Conservation (phyloP, 2,888 invertebrate species). For the Drosophila sordidapex region DNA sequence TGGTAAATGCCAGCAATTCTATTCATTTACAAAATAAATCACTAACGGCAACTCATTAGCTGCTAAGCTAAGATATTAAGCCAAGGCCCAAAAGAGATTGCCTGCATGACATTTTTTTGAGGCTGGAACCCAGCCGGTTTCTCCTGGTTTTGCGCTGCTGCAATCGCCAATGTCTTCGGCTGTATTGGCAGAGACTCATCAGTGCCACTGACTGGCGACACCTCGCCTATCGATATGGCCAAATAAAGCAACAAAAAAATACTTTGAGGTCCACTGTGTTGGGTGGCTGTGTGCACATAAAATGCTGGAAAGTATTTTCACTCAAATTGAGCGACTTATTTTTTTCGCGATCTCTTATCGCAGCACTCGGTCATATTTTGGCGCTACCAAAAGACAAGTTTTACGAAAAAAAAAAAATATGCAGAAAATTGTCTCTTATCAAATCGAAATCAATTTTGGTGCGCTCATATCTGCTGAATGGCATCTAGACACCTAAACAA, state of each 20-base stretch:
- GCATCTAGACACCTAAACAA: constrained; percentile 76
- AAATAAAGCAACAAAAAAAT: neutral
- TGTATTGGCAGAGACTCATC: constrained; percentile 36
- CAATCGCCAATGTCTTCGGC: constrained; percentile 15
- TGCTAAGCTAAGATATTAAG: constrained; percentile 72
- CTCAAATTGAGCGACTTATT: constrained; percentile 18
- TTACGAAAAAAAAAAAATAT: neutral
- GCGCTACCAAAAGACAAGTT: constrained; percentile 61
- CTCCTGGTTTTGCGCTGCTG: constrained; percentile 31
- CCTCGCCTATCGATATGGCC: constrained; percentile 44
- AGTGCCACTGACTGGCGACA: constrained; percentile 45
- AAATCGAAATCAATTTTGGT: constrained; percentile 69
- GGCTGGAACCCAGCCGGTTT: constrained; percentile 35
- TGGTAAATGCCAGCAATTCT: constrained; percentile 73
- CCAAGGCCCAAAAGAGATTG: constrained; percentile 63
- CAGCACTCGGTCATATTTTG: constrained; percentile 59
- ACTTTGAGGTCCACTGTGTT: constrained; percentile 5
- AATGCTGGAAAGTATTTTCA: constrained; percentile 45
- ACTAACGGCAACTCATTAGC: constrained; percentile 82
- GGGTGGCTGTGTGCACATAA: constrained; percentile 24
- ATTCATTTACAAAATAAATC: constrained; percentile 80
- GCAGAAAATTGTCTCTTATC: constrained; percentile 61
- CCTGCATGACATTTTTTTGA: constrained; percentile 62
- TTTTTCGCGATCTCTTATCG: neutral
- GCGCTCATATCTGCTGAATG: constrained; percentile 56